Conservation (phyloP, 1,140 invertebrate species). For the Anagrus nilaparvatae region DNA sequence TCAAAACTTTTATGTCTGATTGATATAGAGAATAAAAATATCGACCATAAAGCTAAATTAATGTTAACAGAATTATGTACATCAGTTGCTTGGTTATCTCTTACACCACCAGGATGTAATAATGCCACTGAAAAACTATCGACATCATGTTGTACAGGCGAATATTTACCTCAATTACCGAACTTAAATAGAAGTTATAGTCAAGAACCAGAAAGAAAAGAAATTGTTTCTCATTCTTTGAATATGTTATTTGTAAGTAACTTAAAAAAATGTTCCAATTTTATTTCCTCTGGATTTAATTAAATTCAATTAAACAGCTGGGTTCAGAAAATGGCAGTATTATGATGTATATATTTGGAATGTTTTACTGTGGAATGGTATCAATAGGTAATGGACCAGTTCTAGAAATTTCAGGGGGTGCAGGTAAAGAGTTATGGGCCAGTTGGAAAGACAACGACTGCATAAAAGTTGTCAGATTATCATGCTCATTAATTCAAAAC, state of each 20-base stretch:
- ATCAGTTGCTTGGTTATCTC: slow-evolving; percentile 49
- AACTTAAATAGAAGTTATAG: slow-evolving; percentile 49
- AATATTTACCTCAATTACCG: slow-evolving; percentile 46
- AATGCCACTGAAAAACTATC: slow-evolving; percentile 19
- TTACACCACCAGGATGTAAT: slow-evolving; percentile 17
- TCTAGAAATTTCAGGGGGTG: slow-evolving; percentile 31
- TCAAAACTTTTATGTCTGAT: slow-evolving; percentile 52
- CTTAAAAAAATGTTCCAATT: slow-evolving; percentile 3
- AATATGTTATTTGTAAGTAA: slow-evolving; percentile 37
- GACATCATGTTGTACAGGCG: slow-evolving; percentile 27
- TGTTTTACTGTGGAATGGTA: slow-evolving; percentile 67
- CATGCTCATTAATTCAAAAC: slow-evolving; percentile 31
- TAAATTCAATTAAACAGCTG: slow-evolving; percentile 52
- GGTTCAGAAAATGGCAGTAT: slow-evolving; percentile 64
- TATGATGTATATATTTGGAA: slow-evolving; percentile 72
- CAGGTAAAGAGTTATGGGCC: slow-evolving; percentile 32
- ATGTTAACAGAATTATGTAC: slow-evolving; percentile 43
- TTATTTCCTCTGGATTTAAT: slow-evolving; percentile 7
- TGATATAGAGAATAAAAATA: slow-evolving; percentile 81
- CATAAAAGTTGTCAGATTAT: slow-evolving; percentile 27
- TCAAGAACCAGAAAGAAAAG: slow-evolving; percentile 35
- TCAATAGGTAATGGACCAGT: slow-evolving; percentile 42
- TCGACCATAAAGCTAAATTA: slow-evolving; percentile 59
- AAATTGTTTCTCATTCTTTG: slow-evolving; percentile 31
- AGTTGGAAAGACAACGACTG: slow-evolving; percentile 25